Evolutionary conservation across 2,888 invertebrate genomes (phyloP), one percentile per base, ranked within the genome.

Genomic region (Drosophila cognata): DNA sequence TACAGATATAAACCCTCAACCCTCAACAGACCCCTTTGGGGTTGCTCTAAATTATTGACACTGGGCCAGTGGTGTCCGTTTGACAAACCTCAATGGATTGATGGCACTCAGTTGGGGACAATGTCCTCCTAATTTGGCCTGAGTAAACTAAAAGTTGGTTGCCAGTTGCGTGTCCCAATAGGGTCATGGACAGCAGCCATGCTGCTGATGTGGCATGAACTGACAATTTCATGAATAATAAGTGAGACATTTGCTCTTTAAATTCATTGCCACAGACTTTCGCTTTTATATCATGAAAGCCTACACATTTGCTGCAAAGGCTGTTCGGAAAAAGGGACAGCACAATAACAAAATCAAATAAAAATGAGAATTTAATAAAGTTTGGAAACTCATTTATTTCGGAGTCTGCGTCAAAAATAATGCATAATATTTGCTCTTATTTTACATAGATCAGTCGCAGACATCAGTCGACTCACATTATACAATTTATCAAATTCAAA

Each of bases 61-160:
- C 70, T 50, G 73, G 79, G 76, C 59, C 84, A 78, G 51, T 59
- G 72, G 55, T 50, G 71, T 57, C 50, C 79, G 79, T 81, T 82
- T 82, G 85, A 77, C 77, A 79, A 75, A 69, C 68, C 64, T 68
- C 59, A 70, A 71, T 77, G 85, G 79, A 77, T 79, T 75, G 77
- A 74, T 78, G 78, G 69, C n/a, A 57, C 78, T 72, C 60, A 21
- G 36, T 48, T 61, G 56, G 56, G 33, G 25, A n/a, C 51, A 43
- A 43, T 59, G 38, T 36, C 29, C 64, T 66, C 31, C 66, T 73
- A 71, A 77, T 71, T 82, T 86, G 59, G 61, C 69, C 69, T 64
- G 76, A 89, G 56, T 71, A 81, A 84, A 74, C 85, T 70, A 29
- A 85, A 59, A 43, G 52, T 53, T 11, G 31, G 28, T 57, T 68